Evolutionary conservation across 2,888 invertebrate species (phyloP), one percentile per base, ranked within the genome.

Genomic region (Ganaspis brasiliensis): DNA sequence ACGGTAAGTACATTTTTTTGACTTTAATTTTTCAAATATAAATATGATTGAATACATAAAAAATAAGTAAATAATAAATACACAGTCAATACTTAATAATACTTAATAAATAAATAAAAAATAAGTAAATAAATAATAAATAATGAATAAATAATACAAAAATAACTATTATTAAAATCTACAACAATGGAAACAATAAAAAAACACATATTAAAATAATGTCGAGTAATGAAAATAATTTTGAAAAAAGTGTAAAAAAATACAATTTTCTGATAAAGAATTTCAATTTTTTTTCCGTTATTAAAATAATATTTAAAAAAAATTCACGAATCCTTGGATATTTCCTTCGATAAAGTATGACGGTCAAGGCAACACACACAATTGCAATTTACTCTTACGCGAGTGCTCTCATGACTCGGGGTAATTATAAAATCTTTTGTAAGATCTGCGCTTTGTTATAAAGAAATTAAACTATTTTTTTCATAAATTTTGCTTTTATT

Each of bases 381-480:
- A 63, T 63, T 21, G 14, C 61, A 63, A 37, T 37, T 31, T 31
- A 31, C 37, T 63, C 3, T 63, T 63, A 63, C 61, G 61, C 37
- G 19, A 37, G 35, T 63, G 21, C 19, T 37, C 61, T 63, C 61
- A 37, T 63, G 37, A 21, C 61, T 63, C 37, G 6, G 9, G 37
- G 19, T 63, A 63, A 63, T 63, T 40, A n/a, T n/a, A 21, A 63
- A 37, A 19, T 61, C 35, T 61, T 16, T 61, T 61, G 19, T 35
- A 9, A 16, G 19, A 31, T 10, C 1, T 12, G n/a, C 14, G 10
- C 61, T 19, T 16, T 35, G 8, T 61, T 61, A 16, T 10, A 35
- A 21, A 19, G 19, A 14, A 61, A 9, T 61, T 61, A 10, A 35
- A 9, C 19, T 19, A 35, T 6, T 61, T 16, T 52, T 8, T 52